phyloP scores from a whole-genome alignment of 2,797 vertebrate genomes.

The Eupleurogrammus muticus region DNA sequence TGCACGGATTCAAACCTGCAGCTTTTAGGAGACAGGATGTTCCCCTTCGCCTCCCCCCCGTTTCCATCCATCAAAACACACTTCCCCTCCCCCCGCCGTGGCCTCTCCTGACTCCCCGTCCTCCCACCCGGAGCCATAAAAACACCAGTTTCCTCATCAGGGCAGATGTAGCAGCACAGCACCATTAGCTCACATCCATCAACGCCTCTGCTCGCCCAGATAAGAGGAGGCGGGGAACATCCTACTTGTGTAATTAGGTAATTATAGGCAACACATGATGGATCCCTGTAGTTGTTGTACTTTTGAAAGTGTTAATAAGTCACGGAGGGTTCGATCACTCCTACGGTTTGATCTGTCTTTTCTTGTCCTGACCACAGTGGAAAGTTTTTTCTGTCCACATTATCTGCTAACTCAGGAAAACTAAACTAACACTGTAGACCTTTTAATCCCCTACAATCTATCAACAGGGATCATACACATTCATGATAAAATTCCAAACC shows the following conservation, averaged over 20 bases:
- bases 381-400: background rate
- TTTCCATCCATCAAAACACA: slow-evolving; percentile 50
- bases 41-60: background rate
- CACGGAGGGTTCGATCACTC: slow-evolving; percentile 16
- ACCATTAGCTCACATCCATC: slow-evolving; percentile 61
- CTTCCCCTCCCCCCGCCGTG: slow-evolving; percentile 11
- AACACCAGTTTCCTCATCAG: slow-evolving; percentile 42
- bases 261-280: slow-evolving; percentile 54
- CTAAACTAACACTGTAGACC: background rate
- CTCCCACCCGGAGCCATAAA: slow-evolving; percentile 52
- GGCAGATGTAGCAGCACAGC: slow-evolving; percentile 44
- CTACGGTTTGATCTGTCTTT: background rate
- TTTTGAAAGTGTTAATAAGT: slow-evolving; percentile 42
- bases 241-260: slow-evolving; percentile 57
- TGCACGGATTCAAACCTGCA: slow-evolving; percentile 21
- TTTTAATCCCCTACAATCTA: no score
- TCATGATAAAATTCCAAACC: no score
- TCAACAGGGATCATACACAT: background rate
- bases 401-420: background rate
- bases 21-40: slow-evolving; percentile 13
- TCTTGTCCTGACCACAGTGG: background rate
- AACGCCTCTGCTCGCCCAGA: slow-evolving; percentile 49
- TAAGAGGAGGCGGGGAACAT: slow-evolving; percentile 6
- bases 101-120: slow-evolving; percentile 8
- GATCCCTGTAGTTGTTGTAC: slow-evolving; percentile 31